Evolutionary conservation across 2,797 vertebrate genomes (phyloP).

Genomic region (Pipistrellus nathusii): DNA sequence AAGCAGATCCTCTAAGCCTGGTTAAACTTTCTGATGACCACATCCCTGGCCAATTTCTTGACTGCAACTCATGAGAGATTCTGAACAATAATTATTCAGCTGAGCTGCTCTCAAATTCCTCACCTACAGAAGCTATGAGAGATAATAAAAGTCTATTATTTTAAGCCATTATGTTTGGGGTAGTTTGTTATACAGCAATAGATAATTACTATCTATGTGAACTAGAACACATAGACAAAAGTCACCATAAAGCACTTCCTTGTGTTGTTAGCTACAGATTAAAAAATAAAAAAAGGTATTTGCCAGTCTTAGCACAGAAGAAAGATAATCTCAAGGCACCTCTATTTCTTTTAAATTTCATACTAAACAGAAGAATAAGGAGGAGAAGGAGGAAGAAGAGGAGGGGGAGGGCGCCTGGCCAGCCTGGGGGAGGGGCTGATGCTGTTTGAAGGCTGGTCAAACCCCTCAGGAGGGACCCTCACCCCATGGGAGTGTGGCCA

Average conservation of each 20-base stretch:
- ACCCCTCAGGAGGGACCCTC: no score
- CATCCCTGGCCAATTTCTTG: not conserved
- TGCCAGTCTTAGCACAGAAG: not conserved
- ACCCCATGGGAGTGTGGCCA: no score
- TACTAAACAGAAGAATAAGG: not conserved
- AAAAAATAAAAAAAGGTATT: not conserved
- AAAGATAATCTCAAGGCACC: not conserved
- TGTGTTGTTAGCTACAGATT: not conserved
- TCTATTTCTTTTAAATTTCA: conserved; percentile 33
- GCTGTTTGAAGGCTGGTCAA: no score
- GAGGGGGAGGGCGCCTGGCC: no score
- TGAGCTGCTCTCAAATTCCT: not conserved
- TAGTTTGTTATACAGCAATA: not conserved
- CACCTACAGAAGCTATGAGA: not conserved
- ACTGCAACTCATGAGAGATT: not conserved
- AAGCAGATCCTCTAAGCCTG: not conserved
- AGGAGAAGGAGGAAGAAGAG: not conserved
- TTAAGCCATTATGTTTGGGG: not conserved
- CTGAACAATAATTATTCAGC: not conserved
- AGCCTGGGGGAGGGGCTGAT: no score
- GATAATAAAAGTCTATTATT: conserved; percentile 2
- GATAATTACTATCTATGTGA: not conserved
- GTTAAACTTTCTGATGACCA: not conserved
- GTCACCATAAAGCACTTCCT: not conserved
- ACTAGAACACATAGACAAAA: not conserved